Conservation (phyloP, 2,888 invertebrate species). For the Dryobotodes eremita region DNA sequence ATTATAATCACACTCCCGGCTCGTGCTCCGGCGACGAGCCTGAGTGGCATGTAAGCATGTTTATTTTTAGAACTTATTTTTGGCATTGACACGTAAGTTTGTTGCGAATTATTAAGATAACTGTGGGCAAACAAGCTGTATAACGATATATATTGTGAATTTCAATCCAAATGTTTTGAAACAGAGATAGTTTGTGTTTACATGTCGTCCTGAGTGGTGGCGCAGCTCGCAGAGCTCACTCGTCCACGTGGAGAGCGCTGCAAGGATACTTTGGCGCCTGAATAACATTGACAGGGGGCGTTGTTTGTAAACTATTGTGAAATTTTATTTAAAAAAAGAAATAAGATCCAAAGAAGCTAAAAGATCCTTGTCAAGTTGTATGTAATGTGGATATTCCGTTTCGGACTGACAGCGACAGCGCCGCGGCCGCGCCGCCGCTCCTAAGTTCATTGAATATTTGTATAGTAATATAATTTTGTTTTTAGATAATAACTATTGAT, state of each 20-base stretch:
- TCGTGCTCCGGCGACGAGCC: background rate
- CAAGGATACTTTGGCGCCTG: background rate
- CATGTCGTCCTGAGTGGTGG: background rate
- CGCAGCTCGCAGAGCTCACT: background rate
- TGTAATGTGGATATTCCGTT: constrained; percentile 10
- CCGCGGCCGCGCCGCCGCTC: constrained; percentile 28
- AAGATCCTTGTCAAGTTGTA: background rate
- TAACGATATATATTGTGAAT: constrained; percentile 20
- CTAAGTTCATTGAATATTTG: constrained; percentile 66
- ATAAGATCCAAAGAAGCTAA: background rate
- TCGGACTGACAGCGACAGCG: background rate
- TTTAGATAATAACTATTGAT: constrained; percentile 83
- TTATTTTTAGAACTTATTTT: constrained; percentile 59
- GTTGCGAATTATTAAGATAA: constrained; percentile 49
- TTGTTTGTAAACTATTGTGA: background rate
- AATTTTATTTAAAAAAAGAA: no score
- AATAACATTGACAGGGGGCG: no score
- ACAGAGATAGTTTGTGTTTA: background rate
- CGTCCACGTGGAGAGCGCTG: background rate
- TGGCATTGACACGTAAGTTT: constrained; percentile 51
- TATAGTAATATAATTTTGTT: constrained; percentile 78
- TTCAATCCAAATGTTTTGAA: constrained; percentile 25
- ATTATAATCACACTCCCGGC: no score
- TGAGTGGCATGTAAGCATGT: constrained; percentile 22
- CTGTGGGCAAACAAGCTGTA: constrained; percentile 15